phyloP scores from a whole-genome alignment of 2,888 invertebrate genomes.

The Galeopsomyia nigrocyanea region DNA sequence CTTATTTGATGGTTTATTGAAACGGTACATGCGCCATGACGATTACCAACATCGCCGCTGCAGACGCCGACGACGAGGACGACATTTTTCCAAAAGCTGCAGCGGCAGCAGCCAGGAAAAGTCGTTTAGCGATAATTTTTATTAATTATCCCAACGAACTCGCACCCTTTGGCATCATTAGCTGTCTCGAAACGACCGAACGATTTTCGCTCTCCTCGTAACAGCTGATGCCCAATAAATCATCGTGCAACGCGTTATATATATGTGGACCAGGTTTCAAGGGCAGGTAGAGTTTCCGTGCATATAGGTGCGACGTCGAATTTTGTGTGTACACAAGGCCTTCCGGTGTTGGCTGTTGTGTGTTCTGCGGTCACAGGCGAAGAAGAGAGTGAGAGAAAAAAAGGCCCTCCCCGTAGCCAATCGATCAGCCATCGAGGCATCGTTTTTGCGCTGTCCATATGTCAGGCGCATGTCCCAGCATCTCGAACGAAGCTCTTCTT shows the following conservation, averaged over 20 bases:
- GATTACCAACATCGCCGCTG: no score
- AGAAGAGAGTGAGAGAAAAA: slow-evolving; percentile 5
- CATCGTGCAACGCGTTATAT: neutral
- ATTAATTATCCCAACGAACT: no score
- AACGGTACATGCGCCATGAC: no score
- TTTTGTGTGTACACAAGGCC: neutral
- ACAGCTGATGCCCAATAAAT: neutral
- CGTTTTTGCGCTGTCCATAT: slow-evolving; percentile 67
- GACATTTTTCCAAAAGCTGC: no score
- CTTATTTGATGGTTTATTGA: no score
- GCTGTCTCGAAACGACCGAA: no score
- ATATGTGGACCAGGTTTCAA: neutral
- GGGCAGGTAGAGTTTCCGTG: neutral
- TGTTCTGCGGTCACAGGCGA: neutral
- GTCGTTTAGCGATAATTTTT: no score
- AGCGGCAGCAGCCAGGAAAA: no score
- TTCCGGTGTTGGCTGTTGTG: neutral
- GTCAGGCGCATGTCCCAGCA: slow-evolving; percentile 66
- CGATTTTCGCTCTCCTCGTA: no score
- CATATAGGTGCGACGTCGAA: neutral
- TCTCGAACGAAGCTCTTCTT: slow-evolving; percentile 60
- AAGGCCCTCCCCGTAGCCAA: slow-evolving; percentile 64
- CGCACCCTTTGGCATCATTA: no score
- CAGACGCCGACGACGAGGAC: no score
- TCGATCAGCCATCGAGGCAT: slow-evolving; percentile 66